Percentiles rank a stretch among this genome's conserved stretches.
phyloP scores from a whole-genome alignment of 53 echinoderm and acorn worm genomes.

The Stichopus horrens region DNA sequence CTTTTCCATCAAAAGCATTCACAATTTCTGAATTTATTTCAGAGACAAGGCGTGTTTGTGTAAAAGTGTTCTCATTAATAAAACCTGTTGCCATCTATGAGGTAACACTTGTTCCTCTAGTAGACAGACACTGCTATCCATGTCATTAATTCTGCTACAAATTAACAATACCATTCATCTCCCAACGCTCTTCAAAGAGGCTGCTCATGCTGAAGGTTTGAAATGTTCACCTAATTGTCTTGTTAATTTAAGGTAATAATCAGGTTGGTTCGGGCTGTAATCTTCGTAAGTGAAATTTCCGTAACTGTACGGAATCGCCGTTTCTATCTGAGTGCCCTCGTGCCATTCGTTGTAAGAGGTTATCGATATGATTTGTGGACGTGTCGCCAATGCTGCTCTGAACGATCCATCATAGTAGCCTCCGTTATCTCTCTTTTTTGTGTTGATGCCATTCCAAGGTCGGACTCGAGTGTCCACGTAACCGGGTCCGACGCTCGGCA shows the following conservation, averaged over 20 bases:
- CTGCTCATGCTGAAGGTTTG: neutral
- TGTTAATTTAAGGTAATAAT: conserved; percentile 75
- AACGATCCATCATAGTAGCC: conserved; percentile 74
- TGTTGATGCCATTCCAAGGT: conserved; percentile 89
- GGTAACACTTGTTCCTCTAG: too few species aligned
- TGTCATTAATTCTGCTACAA: too few species aligned
- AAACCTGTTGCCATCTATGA: too few species aligned
- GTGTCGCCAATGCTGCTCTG: conserved; percentile 56
- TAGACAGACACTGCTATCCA: too few species aligned
- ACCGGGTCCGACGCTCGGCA: conserved; percentile 92
- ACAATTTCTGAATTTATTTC: too few species aligned
- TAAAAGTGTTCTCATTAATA: too few species aligned
- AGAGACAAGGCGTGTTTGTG: too few species aligned
- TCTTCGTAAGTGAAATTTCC: conserved; percentile 61
- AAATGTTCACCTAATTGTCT: conserved; percentile 37
- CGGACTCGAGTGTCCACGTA: conserved; percentile 77
- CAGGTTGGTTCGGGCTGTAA: conserved; percentile 63
- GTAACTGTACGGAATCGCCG: conserved; percentile 62
- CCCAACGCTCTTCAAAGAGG: neutral
- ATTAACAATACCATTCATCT: neutral
- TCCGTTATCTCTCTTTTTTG: conserved; percentile 62
- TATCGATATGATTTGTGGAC: conserved; percentile 72
- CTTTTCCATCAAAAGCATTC: too few species aligned
- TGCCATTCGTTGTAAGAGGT: conserved; percentile 99
- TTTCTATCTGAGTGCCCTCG: conserved; percentile 92